Percentiles rank a stretch among this genome's conserved stretches.
Evolutionary conservation across 2,113 vertebrate species (phyloP).

Genomic region (Emydura subglobosa): DNA sequence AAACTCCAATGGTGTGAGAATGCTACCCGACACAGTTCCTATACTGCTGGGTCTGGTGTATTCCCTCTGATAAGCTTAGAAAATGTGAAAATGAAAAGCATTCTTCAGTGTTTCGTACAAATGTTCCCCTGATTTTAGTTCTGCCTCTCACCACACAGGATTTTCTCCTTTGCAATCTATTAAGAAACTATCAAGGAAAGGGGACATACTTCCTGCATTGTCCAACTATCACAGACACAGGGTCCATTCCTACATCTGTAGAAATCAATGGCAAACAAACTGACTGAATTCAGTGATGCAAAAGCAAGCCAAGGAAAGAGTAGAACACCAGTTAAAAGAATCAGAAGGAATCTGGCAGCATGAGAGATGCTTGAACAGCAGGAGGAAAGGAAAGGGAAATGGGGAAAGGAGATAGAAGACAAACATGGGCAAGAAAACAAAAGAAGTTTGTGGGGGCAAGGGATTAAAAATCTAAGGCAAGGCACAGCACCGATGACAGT

Average conservation of each 20-base stretch:
- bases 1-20: not conserved
- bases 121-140: not conserved
- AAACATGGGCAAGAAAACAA: not conserved
- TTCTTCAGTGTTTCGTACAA: not conserved
- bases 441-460: not conserved
- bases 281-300: not conserved
- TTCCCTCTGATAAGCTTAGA: not conserved
- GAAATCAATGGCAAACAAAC: not conserved
- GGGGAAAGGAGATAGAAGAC: not conserved
- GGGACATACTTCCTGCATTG: not conserved
- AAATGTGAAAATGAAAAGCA: not conserved
- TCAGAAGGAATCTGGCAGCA: not conserved
- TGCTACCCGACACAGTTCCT: not conserved
- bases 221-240: not conserved
- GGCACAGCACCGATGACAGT: not conserved
- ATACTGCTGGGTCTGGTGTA: not conserved
- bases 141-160: not conserved
- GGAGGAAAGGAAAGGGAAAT: not conserved
- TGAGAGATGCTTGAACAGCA: accelerated
- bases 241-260: not conserved
- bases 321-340: not conserved
- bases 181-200: not conserved
- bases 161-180: not conserved
- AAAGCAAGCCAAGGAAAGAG: not conserved
- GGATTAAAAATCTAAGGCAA: not conserved